Conservation (phyloP, 2,888 invertebrate species). For the Hirtodrosophila confusa region DNA sequence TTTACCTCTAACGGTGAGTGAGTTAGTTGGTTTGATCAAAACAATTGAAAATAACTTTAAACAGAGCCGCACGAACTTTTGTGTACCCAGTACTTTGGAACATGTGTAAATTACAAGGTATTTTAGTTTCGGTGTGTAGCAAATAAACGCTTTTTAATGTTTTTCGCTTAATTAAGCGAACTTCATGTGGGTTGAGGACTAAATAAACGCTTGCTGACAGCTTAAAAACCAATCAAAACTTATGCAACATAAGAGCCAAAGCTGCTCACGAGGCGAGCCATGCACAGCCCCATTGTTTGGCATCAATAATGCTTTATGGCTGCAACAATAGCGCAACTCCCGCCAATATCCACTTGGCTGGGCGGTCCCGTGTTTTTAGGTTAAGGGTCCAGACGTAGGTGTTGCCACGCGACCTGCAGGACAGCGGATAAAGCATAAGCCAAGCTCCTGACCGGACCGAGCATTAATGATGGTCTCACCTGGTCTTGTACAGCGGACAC, state of each 20-base stretch:
- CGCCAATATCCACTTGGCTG: slow-evolving; percentile 96
- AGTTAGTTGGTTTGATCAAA: neutral
- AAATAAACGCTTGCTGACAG: slow-evolving; percentile 17
- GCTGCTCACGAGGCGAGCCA: neutral
- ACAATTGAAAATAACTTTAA: too few species aligned
- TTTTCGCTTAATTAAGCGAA: slow-evolving; percentile 21
- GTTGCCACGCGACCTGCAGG: slow-evolving; percentile 89
- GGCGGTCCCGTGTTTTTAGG: slow-evolving; percentile 93
- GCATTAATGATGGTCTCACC: slow-evolving; percentile 82
- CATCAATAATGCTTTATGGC: slow-evolving; percentile 82
- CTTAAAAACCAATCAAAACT: neutral
- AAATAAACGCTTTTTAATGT: neutral
- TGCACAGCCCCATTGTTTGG: slow-evolving; percentile 1
- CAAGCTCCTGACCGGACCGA: neutral
- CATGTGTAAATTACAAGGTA: neutral
- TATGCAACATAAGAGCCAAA: slow-evolving; percentile 4
- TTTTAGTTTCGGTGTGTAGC: neutral
- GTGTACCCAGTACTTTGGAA: too few species aligned
- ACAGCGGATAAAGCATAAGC: neutral
- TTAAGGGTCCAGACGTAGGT: slow-evolving; percentile 99
- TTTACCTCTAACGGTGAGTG: slow-evolving; percentile 1
- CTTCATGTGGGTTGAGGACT: slow-evolving; percentile 19
- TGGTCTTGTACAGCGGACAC: slow-evolving; percentile 97
- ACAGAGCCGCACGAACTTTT: too few species aligned
- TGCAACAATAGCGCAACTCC: slow-evolving; percentile 96